phyloP scores from a whole-genome alignment of 2,113 vertebrate genomes.

The Vireo altiloquus region DNA sequence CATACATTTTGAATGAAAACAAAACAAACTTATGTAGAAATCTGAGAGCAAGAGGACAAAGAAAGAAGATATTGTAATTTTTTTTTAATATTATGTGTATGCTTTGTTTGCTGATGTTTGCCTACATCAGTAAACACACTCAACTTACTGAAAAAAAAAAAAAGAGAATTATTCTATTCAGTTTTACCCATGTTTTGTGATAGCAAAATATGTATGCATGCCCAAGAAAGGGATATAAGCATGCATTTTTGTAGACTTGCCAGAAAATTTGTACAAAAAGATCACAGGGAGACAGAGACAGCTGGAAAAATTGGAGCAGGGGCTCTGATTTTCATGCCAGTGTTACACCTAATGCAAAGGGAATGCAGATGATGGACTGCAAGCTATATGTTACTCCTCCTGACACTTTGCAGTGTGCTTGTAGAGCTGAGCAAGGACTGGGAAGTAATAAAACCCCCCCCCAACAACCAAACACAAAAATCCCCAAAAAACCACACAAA shows the following conservation, averaged over 20 bases:
- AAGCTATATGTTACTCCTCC: conserved; percentile 39
- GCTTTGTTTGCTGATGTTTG: neutral
- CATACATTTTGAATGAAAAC: conserved; percentile 61
- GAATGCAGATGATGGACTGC: conserved; percentile 68
- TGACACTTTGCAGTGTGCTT: neutral
- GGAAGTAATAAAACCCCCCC: neutral
- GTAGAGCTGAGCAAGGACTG: neutral
- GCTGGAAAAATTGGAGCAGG: conserved; percentile 77
- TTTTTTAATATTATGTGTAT: neutral
- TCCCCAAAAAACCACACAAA: accelerated
- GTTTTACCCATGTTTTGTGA: conserved; percentile 23
- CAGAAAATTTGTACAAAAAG: conserved; percentile 72
- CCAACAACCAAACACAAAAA: neutral
- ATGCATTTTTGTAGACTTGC: conserved; percentile 57
- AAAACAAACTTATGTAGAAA: conserved; percentile 42
- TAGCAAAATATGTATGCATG: neutral
- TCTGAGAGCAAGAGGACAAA: neutral
- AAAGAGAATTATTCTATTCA: neutral
- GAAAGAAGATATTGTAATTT: neutral
- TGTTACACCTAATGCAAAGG: conserved; percentile 71
- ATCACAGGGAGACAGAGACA: conserved; percentile 76
- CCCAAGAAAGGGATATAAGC: conserved; percentile 34
- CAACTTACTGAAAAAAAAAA: conserved; percentile 8
- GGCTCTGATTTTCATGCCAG: conserved; percentile 69
- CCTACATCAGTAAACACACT: conserved; percentile 1